Conservation (phyloP, 1,140 invertebrate genomes). For the Dreissena rostriformis region DNA sequence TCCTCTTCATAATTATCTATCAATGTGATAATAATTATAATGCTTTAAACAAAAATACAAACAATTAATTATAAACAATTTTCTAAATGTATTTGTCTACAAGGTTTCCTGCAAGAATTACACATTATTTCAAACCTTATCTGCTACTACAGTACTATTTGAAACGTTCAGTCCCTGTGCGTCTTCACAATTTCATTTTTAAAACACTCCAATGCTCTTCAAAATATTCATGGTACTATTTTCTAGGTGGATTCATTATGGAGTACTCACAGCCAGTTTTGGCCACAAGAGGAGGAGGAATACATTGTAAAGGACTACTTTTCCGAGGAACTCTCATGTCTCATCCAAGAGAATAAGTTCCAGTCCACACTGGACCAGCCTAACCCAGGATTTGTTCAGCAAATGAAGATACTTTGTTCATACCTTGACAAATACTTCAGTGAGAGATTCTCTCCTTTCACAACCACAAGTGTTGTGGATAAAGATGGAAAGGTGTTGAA, state of each 20-base stretch:
- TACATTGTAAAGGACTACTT: constrained; percentile 31
- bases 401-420: constrained; percentile 37
- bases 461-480: neutral
- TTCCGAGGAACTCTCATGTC: constrained; percentile 25
- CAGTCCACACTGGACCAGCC: neutral
- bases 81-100: too few species aligned
- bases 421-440: constrained; percentile 33
- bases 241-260: constrained; percentile 22
- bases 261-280: constrained; percentile 7
- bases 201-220: too few species aligned
- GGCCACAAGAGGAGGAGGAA: constrained; percentile 30
- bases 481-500: constrained; percentile 20
- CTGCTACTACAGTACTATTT: too few species aligned
- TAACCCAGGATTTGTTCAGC: neutral
- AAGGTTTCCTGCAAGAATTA: too few species aligned
- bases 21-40: too few species aligned
- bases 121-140: too few species aligned
- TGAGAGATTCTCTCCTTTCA: constrained; percentile 1
- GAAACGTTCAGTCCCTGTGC: too few species aligned
- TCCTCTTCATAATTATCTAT: too few species aligned
- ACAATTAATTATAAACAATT: too few species aligned
- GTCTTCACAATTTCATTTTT: too few species aligned
- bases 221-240: neutral
- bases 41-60: too few species aligned
- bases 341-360: constrained; percentile 23